A percentile compares a stretch with the other conserved stretches of the same genome.
phyloP scores from a whole-genome alignment of 2,888 invertebrate species.

The Hylaea fasciaria region DNA sequence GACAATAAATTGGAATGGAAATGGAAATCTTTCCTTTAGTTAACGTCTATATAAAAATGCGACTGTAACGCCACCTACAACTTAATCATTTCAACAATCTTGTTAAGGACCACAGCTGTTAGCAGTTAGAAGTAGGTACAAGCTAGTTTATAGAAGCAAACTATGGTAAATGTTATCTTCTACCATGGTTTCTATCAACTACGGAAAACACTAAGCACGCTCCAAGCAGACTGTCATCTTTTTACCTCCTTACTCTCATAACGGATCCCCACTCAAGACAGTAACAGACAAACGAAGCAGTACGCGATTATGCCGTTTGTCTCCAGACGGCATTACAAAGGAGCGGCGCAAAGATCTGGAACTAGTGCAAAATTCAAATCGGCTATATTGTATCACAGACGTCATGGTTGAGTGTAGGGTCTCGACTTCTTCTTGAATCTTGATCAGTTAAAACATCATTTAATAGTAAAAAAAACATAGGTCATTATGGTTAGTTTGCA shows the following conservation, averaged over 20 bases:
- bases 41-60: no score
- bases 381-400: constrained; percentile 38
- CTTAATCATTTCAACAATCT: no score
- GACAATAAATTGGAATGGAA: no score
- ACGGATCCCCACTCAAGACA: constrained; percentile 8
- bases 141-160: no score
- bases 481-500: no score
- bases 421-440: background rate
- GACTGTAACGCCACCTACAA: no score
- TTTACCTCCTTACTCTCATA: constrained; percentile 5
- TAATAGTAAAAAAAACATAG: no score
- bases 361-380: constrained; percentile 44
- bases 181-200: no score
- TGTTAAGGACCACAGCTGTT: no score
- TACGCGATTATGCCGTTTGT: constrained; percentile 40
- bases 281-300: constrained; percentile 16
- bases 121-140: no score
- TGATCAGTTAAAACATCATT: background rate
- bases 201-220: background rate
- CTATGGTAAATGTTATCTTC: no score
- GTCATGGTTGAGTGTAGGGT: constrained; percentile 13
- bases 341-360: constrained; percentile 27
- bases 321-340: constrained; percentile 35
- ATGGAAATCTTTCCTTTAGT: no score
- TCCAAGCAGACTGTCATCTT: background rate